Evolutionary conservation across 2,113 vertebrate genomes (phyloP).

Genomic region (Progne subis): DNA sequence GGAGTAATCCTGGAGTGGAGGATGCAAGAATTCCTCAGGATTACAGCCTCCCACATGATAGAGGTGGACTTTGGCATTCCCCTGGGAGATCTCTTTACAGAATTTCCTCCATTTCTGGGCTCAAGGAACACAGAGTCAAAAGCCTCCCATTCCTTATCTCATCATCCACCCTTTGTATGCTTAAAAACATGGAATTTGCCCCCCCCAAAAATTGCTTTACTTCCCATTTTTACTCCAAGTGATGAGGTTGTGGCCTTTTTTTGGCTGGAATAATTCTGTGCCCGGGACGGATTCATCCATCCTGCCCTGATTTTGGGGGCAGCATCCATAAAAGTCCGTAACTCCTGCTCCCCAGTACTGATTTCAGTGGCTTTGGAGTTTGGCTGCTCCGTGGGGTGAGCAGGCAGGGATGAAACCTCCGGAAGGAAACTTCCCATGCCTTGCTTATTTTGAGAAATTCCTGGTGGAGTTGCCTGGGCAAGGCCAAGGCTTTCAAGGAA

Average conservation of each 20-base stretch:
- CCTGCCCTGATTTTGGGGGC: not conserved
- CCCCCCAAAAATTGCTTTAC: not conserved
- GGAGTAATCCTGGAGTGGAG: not conserved
- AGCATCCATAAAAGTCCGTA: not conserved
- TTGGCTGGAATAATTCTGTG: not conserved
- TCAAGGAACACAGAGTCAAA: not conserved
- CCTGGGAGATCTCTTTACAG: not conserved
- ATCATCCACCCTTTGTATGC: not conserved
- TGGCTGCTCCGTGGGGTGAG: accelerated
- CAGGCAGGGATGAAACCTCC: not conserved
- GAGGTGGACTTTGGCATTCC: not conserved
- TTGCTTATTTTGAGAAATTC: not conserved
- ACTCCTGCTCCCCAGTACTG: not conserved
- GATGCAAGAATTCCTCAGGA: not conserved
- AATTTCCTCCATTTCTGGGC: not conserved
- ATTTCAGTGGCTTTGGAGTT: not conserved
- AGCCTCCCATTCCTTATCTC: accelerated
- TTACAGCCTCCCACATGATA: not conserved
- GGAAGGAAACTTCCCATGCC: not conserved
- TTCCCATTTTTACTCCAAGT: not conserved
- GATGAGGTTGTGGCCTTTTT: not conserved
- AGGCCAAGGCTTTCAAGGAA: not conserved
- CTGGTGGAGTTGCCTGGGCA: not conserved
- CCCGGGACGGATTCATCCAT: not conserved
- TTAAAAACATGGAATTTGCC: not conserved